Base-by-base conservation (phyloP, 2,888 invertebrate genomes). In the Cerastis leucographa region DNA sequence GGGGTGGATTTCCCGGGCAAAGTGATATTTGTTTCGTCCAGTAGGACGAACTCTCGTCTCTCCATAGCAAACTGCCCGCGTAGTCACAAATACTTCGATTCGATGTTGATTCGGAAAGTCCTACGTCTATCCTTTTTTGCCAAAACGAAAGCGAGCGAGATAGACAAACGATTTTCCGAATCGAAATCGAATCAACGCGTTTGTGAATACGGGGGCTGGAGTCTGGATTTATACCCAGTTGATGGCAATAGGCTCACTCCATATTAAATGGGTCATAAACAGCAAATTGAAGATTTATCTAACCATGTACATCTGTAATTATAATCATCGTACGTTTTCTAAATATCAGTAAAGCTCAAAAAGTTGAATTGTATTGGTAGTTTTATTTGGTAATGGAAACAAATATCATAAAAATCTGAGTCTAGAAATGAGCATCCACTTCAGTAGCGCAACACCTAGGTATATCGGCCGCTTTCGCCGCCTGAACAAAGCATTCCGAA, bases 391-490 rank as follows among this genome's bases (percentile, higher is more conserved):
- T 9, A 22, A 9, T 4, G 22, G 14, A 71, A 29, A 5, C 17
- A 51, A 42, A 19, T 0, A 7, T 14, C 44, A 11, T 49, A 40
- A 9, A 40, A 54, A 62, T 42, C 9, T 29, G 11, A 40, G 11
- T 54, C 25, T 54, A 46, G 29, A 68, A 40, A 40, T 44, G 70
- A 59, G 44, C 56, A 59, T 69, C 22, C 7, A 68, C 17, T 56
- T 51, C 12, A 76, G 42, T 64, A 49, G 65, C 71, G 87, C 81
- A 86, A 86, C 49, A 73, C 49, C 46, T 56, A 65, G 29, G 19
- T 49, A 71, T 66, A 62, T 69, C 49, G 73, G 51, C 11, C 87
- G 67, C 87, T 86, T 85, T 82, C 85, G 71, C 73, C 71, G 12
- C 54, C 71, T 69, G 42, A 29, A 72, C 68, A 71, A 79, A 74